A percentile compares a stretch with the other conserved stretches of the same genome.
phyloP scores from a whole-genome alignment of 2,113 vertebrate species.

The Microcebus jonahi region DNA sequence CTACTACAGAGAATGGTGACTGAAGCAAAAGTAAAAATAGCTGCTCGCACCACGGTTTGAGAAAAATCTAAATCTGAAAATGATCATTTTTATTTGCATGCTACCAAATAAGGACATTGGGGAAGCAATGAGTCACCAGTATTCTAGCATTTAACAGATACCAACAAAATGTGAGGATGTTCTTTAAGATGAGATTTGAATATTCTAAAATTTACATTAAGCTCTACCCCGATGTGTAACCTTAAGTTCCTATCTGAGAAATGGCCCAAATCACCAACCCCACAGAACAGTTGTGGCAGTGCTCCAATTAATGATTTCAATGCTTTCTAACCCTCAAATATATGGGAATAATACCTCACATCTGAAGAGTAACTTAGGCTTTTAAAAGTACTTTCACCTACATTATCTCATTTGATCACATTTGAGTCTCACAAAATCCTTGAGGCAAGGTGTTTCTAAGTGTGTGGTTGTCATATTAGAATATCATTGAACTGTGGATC shows the following conservation, averaged over 20 bases:
- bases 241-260: background rate
- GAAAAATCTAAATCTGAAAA: conserved; percentile 76
- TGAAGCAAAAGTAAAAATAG: conserved; percentile 78
- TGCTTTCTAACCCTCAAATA: background rate
- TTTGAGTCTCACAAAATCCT: conserved; percentile 27
- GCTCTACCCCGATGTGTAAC: too few species aligned
- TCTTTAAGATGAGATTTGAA: background rate
- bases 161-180: background rate
- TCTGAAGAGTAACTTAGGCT: background rate
- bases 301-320: background rate
- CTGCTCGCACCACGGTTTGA: conserved; percentile 57
- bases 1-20: conserved; percentile 77
- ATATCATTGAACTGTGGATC: background rate
- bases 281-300: background rate
- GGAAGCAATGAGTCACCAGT: conserved; percentile 58
- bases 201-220: background rate
- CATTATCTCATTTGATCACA: conserved; percentile 10
- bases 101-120: conserved; percentile 74
- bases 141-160: background rate
- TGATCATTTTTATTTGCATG: conserved; percentile 67
- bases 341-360: background rate
- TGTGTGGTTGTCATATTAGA: conserved; percentile 25
- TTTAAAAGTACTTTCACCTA: background rate
- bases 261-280: background rate
- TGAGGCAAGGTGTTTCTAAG: background rate